Base-by-base conservation (phyloP, 2,797 vertebrate species). In the Rallus crepitans region DNA sequence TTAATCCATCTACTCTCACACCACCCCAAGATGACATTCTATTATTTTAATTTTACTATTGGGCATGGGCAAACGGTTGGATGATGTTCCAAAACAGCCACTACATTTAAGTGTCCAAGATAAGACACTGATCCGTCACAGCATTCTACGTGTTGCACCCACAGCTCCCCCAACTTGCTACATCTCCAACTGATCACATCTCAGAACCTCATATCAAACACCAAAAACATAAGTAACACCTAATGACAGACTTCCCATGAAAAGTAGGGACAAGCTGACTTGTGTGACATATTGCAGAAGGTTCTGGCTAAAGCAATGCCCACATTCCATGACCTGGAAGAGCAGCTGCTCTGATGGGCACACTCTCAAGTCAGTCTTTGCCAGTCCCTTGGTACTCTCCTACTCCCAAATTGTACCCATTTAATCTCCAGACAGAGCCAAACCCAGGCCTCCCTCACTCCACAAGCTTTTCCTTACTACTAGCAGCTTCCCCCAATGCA, bases 221-320 rank as follows among this genome's bases (percentile, higher is more conserved):
- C 2, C 0, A 1, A 1, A 87, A 52, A 40, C 11, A 0, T 21
- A 84, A 59, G 27, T 69, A 93, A 79, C 6, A 40, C 0, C 0
- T 6, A 42, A 75, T 13, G 30, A 53, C 39, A 80, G 33, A 45
- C 7, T 64, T 85, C 23, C 45, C 57, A 33, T 1, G 3, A 60
- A 66, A 82, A 80, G 14, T 0, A 20, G 6, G 33, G 28, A 56
- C 48, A 45, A 48, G 15, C 2, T 23, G 59, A 37, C 25, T 66
- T 12, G 1, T 7, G 7, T 31, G 66, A 89, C 50, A 18, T 27
- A 55, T 14, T 50, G 47, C 15, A 77, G 59, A 90, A 90, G 30
- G 71, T 92, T 59, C 57, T 69, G 52, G 42, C 35, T 72, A 78
- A 82, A 87, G 56, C 45, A 56, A n/a, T 52, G 65, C 30, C 7